Percentiles rank a stretch among this genome's conserved stretches.
These are phyloP conservation scores for Battus philenor DNA, from an alignment of 1,140 invertebrate genomes.

Conservation along the genomic window DNA sequence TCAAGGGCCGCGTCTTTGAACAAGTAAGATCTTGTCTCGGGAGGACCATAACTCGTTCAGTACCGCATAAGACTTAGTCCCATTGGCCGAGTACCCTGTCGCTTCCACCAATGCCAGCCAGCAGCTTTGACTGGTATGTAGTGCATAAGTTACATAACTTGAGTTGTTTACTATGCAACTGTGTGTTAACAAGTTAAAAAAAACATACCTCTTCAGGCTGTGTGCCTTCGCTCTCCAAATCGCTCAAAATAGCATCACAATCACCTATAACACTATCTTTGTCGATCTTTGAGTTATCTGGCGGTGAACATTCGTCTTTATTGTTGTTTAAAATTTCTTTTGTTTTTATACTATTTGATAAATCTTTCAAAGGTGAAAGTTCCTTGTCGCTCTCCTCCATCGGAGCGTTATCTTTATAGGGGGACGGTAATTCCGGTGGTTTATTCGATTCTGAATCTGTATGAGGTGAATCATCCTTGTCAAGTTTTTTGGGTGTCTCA, in stretches of 20 bases:
- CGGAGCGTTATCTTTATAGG: slow-evolving; percentile 64
- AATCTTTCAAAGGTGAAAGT: slow-evolving; percentile 72
- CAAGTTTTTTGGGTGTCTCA: slow-evolving; percentile 50
- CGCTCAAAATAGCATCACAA: slow-evolving; percentile 77
- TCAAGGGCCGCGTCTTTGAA: too few relatives aligned
- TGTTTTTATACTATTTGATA: slow-evolving; percentile 51
- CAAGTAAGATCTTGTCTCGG: too few relatives aligned
- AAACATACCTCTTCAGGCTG: slow-evolving; percentile 88
- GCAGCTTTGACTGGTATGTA: too few relatives aligned
- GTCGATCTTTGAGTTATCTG: slow-evolving; percentile 50
- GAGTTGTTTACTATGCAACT: too few relatives aligned
- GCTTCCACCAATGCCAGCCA: too few relatives aligned
- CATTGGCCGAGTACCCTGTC: too few relatives aligned
- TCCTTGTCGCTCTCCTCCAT: slow-evolving; percentile 56
- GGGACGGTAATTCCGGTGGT: slow-evolving; percentile 45
- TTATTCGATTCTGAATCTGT: slow-evolving; percentile 28
- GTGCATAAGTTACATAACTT: too few relatives aligned
- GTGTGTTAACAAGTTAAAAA: too few relatives aligned
- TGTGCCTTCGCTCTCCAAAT: slow-evolving; percentile 90
- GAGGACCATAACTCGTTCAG: too few relatives aligned
- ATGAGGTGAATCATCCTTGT: slow-evolving; percentile 36
- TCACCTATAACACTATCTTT: slow-evolving; percentile 72
- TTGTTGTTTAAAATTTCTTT: slow-evolving; percentile 69
- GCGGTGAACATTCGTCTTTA: slow-evolving; percentile 58
- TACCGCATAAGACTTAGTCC: too few relatives aligned